Percentiles rank a stretch among this genome's conserved stretches.
phyloP scores from a whole-genome alignment of 2,113 vertebrate species.

The Columbina picui region DNA sequence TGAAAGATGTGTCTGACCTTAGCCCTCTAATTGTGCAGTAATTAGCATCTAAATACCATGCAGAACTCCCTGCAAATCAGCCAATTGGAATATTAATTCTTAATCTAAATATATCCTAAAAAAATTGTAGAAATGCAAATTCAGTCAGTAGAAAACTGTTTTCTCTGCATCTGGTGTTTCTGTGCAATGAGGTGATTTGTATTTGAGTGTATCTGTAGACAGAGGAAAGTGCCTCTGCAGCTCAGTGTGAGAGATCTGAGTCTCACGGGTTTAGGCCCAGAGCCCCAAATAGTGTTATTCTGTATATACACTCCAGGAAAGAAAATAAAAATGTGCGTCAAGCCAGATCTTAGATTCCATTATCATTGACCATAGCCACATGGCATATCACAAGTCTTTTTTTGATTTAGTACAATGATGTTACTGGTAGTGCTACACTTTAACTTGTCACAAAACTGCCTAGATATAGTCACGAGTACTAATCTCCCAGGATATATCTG shows the following conservation, averaged over 20 bases:
- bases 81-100: constrained; percentile 69
- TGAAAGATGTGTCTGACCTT: constrained; percentile 72
- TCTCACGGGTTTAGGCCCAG: neutral
- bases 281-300: neutral
- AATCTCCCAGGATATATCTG: constrained; percentile 59
- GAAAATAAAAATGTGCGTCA: neutral
- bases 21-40: constrained; percentile 75
- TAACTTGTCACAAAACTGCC: constrained; percentile 60
- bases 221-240: neutral
- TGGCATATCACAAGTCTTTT: constrained; percentile 18
- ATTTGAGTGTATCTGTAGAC: neutral
- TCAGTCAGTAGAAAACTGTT: constrained; percentile 36
- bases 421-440: constrained; percentile 29
- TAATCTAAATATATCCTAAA: constrained; percentile 61
- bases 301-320: neutral
- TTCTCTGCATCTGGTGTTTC: neutral
- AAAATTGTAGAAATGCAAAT: constrained; percentile 53
- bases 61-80: constrained; percentile 68
- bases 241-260: neutral
- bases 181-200: neutral
- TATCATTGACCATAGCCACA: constrained; percentile 29
- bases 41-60: constrained; percentile 73
- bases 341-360: neutral
- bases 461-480: constrained; percentile 13
- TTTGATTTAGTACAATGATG: neutral